phyloP scores from a whole-genome alignment of 1,140 invertebrate genomes.

The Bombus confusus region DNA sequence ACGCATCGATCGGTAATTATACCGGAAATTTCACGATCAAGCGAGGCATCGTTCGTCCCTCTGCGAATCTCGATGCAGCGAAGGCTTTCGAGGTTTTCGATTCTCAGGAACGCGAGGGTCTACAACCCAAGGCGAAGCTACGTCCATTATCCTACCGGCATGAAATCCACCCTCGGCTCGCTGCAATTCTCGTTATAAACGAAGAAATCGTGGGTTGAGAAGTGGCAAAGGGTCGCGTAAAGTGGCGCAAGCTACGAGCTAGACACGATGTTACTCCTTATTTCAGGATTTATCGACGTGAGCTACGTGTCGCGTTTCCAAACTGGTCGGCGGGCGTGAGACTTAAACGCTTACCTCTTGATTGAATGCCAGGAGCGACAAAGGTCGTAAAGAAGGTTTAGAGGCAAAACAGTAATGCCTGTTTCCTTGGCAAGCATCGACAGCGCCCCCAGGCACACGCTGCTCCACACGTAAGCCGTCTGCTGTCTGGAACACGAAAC shows the following conservation, averaged over 20 bases:
- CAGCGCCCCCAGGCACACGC: slow-evolving; percentile 87
- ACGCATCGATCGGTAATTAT: too few species aligned
- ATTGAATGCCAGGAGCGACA: slow-evolving; percentile 88
- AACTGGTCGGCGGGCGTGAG: slow-evolving; percentile 13
- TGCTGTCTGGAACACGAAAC: slow-evolving; percentile 74
- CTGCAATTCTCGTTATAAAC: slow-evolving; percentile 13
- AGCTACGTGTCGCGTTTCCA: slow-evolving; percentile 34
- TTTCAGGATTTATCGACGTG: slow-evolving; percentile 35
- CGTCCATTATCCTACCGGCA: neutral
- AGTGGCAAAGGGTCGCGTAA: slow-evolving; percentile 3
- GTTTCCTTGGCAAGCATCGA: slow-evolving; percentile 97
- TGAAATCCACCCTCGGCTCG: neutral
- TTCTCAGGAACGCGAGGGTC: neutral
- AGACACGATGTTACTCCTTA: slow-evolving; percentile 24
- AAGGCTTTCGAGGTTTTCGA: neutral
- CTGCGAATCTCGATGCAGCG: too few species aligned
- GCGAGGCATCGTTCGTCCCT: neutral
- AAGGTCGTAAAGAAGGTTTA: slow-evolving; percentile 89
- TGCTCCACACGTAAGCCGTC: slow-evolving; percentile 84
- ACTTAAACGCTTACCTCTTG: slow-evolving; percentile 84
- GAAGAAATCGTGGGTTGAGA: neutral
- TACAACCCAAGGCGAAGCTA: neutral
- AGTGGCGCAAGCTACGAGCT: neutral
- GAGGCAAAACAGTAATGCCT: slow-evolving; percentile 91
- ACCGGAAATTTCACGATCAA: too few species aligned